phyloP scores from a whole-genome alignment of 2,113 vertebrate species.

The Scophthalmus maximus region DNA sequence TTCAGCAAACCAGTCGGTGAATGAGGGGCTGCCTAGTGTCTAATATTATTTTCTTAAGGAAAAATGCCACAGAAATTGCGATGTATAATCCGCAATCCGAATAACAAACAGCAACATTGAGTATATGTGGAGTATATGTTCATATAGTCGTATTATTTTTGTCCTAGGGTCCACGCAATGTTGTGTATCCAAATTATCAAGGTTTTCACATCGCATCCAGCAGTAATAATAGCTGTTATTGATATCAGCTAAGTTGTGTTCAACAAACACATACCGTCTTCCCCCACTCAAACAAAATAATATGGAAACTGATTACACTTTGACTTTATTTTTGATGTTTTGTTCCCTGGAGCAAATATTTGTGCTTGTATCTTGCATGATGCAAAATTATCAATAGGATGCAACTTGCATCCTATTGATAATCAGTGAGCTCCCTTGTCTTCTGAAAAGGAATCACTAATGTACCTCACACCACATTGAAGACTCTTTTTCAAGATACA shows the following conservation, averaged over 20 bases:
- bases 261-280: background rate
- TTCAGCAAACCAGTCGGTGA: too few relatives aligned
- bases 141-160: slow-evolving; percentile 1
- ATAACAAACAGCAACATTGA: too few relatives aligned
- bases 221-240: slow-evolving; percentile 1
- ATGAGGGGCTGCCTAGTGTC: too few relatives aligned
- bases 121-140: slow-evolving; percentile 6
- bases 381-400: too few relatives aligned
- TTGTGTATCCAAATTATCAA: slow-evolving; percentile 6
- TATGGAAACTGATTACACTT: too few relatives aligned
- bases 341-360: background rate
- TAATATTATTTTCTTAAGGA: too few relatives aligned
- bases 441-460: background rate
- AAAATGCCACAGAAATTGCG: too few relatives aligned
- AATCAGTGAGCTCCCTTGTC: background rate
- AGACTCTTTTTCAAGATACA: background rate
- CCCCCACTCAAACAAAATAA: background rate
- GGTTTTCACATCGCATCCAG: slow-evolving; percentile 1
- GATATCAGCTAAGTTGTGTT: background rate
- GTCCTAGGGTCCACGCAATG: background rate
- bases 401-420: too few relatives aligned
- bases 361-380: too few relatives aligned
- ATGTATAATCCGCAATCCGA: too few relatives aligned
- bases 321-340: too few relatives aligned
- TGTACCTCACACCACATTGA: background rate